These are phyloP conservation scores for Epinephelus malabaricus DNA, from an alignment of 2,797 vertebrate species.

Conservation along the genomic window DNA sequence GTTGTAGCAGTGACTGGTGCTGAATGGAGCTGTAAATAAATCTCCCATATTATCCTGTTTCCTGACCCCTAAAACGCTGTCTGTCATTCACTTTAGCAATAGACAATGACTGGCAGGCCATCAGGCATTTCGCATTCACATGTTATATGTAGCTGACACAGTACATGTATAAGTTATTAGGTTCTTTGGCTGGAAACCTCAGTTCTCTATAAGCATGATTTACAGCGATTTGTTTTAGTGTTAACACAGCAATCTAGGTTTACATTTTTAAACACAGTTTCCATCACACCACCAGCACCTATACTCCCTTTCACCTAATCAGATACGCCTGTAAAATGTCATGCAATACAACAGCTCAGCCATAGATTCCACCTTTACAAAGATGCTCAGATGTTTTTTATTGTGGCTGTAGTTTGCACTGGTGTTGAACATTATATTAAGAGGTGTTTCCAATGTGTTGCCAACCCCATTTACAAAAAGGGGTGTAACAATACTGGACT, in stretches of 20 bases:
- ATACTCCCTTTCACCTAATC: neutral
- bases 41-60: conserved; percentile 38
- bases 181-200: neutral
- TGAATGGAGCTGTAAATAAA: conserved; percentile 67
- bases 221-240: neutral
- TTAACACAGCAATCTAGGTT: neutral
- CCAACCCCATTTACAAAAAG: neutral
- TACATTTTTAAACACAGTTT: conserved; percentile 1
- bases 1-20: conserved; percentile 34
- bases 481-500: too few relatives aligned
- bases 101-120: neutral
- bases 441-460: neutral
- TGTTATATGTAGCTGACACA: neutral
- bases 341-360: neutral
- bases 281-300: neutral
- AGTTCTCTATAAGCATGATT: neutral
- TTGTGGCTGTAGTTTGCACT: neutral
- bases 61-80: conserved; percentile 18
- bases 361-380: neutral
- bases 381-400: neutral
- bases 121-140: conserved; percentile 1
- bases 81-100: conserved; percentile 34
- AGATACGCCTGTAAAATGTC: neutral
- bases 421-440: neutral
- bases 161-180: neutral